Evolutionary conservation across 2,888 invertebrate genomes (phyloP).

Genomic region (Chrysolina haemoptera): DNA sequence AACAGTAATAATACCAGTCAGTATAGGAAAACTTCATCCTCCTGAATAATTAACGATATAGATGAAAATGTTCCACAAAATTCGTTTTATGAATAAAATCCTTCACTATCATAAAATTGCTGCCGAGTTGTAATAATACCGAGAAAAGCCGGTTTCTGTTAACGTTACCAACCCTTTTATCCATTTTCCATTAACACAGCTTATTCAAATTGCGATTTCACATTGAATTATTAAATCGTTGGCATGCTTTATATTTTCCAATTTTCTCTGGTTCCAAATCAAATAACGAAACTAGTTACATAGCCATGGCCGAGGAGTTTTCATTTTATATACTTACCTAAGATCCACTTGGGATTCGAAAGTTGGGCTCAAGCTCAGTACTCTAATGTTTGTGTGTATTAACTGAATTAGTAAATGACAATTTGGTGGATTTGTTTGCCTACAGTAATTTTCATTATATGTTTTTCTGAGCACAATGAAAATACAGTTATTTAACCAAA

Average conservation of each 20-base stretch:
- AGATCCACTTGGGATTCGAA: not conserved
- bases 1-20: too few species aligned
- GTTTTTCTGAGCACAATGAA: not conserved
- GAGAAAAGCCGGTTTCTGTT: not conserved
- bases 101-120: not conserved
- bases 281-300: conserved; percentile 6
- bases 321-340: not conserved
- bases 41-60: too few species aligned
- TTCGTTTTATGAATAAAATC: not conserved
- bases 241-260: not conserved
- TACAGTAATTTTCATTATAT: not conserved
- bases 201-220: conserved; percentile 8
- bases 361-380: not conserved
- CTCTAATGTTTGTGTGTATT: not conserved
- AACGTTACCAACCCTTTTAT: not conserved
- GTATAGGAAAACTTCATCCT: too few species aligned
- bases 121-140: not conserved
- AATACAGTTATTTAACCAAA: not conserved
- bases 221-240: not conserved
- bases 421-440: not conserved
- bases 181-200: conserved; percentile 2
- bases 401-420: not conserved
- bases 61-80: not conserved
- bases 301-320: not conserved
- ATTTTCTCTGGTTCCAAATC: not conserved